A percentile compares a stretch with the other conserved stretches of the same genome.
phyloP scores from a whole-genome alignment of 2,113 vertebrate genomes.

The Rhabdomys dilectus region DNA sequence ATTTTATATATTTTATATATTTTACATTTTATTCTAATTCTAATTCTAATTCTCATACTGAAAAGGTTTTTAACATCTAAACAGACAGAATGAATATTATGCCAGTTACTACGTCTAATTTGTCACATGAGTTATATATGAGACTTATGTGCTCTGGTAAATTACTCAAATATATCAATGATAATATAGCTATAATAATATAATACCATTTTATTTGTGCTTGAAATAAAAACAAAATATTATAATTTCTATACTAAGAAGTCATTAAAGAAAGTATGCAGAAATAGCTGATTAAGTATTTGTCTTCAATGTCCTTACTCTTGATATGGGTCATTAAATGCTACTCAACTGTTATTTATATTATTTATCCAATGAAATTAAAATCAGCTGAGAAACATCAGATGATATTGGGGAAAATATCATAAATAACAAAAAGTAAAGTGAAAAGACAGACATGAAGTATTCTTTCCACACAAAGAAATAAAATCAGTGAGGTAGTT shows the following conservation, averaged over 20 bases:
- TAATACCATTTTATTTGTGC: constrained; percentile 70
- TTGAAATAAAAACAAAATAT: constrained; percentile 77
- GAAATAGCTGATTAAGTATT: constrained; percentile 77
- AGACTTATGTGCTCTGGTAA: neutral
- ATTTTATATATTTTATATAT: no score
- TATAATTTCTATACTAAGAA: constrained; percentile 75
- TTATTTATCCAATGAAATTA: constrained; percentile 77
- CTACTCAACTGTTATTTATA: constrained; percentile 74
- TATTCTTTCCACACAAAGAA: constrained; percentile 19
- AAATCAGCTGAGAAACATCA: constrained; percentile 61
- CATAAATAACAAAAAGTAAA: constrained; percentile 58
- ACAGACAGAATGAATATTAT: constrained; percentile 61
- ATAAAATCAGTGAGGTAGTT: constrained; percentile 31
- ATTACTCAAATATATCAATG: constrained; percentile 79
- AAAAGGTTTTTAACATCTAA: constrained; percentile 8
- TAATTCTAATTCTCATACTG: neutral
- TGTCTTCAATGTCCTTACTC: constrained; percentile 57
- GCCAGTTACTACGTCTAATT: constrained; percentile 58
- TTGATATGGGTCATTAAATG: constrained; percentile 49
- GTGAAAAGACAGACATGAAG: constrained; percentile 23
- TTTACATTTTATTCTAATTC: no score
- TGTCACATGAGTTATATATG: constrained; percentile 70
- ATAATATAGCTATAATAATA: constrained; percentile 81
- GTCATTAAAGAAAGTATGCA: constrained; percentile 65
- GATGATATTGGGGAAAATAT: constrained; percentile 36